phyloP scores from a whole-genome alignment of 30 jellyfish, hydroid and myxozoan genomes.

The Chironex yamaguchii region DNA sequence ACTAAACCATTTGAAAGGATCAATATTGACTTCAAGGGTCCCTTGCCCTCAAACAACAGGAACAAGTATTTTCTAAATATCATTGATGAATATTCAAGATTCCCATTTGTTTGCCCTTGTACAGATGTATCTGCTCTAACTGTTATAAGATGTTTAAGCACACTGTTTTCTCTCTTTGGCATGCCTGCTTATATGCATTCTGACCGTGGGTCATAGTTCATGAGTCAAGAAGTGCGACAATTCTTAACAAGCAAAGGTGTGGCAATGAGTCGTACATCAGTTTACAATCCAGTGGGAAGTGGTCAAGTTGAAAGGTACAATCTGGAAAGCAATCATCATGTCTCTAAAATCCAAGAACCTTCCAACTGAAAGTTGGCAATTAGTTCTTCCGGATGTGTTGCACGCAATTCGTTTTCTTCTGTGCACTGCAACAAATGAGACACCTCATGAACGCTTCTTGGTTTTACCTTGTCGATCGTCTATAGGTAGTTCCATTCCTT shows the following conservation, averaged over 20 bases:
- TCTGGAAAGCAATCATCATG: constrained; percentile 34
- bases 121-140: constrained; percentile 14
- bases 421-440: constrained; percentile 61
- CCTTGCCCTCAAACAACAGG: constrained; percentile 4
- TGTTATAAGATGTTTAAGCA: constrained; percentile 7
- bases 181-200: constrained; percentile 32
- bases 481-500: constrained; percentile 20
- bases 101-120: constrained; percentile 19
- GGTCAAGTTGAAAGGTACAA: constrained; percentile 45
- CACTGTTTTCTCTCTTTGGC: constrained; percentile 20
- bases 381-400: constrained; percentile 53
- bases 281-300: constrained; percentile 35
- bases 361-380: constrained; percentile 10
- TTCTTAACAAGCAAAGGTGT: not conserved
- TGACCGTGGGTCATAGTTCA: constrained; percentile 14
- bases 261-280: too few species aligned
- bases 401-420: constrained; percentile 35
- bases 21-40: constrained; percentile 30
- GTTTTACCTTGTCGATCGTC: constrained; percentile 37
- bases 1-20: constrained; percentile 26
- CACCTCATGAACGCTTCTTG: constrained; percentile 42
- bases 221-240: constrained; percentile 2
- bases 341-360: constrained; percentile 42
- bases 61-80: constrained; percentile 3
- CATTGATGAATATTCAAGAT: constrained; percentile 36